Conservation (phyloP, 2,797 vertebrate genomes). For the Delichon dasypus region DNA sequence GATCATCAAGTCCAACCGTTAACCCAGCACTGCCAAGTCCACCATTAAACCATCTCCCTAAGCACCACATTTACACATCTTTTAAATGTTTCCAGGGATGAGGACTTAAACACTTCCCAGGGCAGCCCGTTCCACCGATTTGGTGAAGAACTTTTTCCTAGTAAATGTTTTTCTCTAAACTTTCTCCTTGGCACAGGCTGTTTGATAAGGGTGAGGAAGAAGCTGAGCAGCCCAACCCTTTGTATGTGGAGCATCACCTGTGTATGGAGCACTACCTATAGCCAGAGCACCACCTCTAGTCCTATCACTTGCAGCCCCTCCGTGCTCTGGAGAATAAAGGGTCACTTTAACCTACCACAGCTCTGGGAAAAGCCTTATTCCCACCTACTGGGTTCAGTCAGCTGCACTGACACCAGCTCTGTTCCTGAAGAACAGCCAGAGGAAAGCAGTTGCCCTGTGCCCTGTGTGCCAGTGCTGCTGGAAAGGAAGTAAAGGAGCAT, state of each 20-base stretch:
- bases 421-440: background rate
- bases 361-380: background rate
- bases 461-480: background rate
- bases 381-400: background rate
- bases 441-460: background rate
- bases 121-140: background rate
- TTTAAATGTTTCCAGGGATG: background rate
- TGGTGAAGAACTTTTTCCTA: background rate
- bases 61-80: background rate
- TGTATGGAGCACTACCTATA: background rate
- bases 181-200: background rate
- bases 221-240: background rate
- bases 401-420: background rate
- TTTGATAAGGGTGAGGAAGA: background rate
- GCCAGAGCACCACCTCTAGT: background rate
- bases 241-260: background rate
- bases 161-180: background rate
- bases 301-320: background rate
- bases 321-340: background rate
- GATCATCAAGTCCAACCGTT: background rate
- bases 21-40: background rate
- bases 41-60: background rate
- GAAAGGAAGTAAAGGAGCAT: background rate
- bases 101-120: background rate
- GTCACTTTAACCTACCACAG: background rate